phyloP scores from a whole-genome alignment of 2,797 vertebrate species.

The Acridotheres tristis region DNA sequence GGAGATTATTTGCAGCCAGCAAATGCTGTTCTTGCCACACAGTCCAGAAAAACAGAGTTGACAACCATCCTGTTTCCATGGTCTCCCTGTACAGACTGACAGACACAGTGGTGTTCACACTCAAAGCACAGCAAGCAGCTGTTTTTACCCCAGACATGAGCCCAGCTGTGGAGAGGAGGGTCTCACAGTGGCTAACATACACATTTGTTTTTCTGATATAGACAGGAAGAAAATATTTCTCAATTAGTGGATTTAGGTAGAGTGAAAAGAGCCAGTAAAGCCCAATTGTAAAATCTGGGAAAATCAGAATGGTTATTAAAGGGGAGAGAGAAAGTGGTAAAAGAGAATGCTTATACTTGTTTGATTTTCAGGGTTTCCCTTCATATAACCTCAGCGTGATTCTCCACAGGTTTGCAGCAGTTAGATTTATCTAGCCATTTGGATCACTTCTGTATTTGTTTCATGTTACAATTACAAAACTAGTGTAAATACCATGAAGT shows the following conservation, averaged over 20 bases:
- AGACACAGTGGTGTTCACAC: neutral
- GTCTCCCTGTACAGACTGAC: neutral
- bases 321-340: neutral
- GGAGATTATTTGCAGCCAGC: neutral
- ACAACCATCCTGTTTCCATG: neutral
- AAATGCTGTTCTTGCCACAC: neutral
- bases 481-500: neutral
- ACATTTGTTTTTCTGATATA: neutral
- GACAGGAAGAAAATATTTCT: neutral
- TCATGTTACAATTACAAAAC: neutral
- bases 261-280: neutral
- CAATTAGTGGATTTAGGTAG: neutral
- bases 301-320: neutral
- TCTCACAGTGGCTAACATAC: neutral
- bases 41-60: neutral
- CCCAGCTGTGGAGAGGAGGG: neutral
- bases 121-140: neutral
- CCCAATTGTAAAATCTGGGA: neutral
- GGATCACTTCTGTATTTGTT: neutral
- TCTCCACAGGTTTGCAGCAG: neutral
- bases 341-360: neutral
- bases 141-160: neutral
- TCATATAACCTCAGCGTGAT: neutral
- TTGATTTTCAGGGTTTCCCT: neutral
- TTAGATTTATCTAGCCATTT: neutral